These are phyloP conservation scores for Trachymyrmex cornetzi DNA, from an alignment of 1,140 invertebrate species.

Conservation along the genomic window DNA sequence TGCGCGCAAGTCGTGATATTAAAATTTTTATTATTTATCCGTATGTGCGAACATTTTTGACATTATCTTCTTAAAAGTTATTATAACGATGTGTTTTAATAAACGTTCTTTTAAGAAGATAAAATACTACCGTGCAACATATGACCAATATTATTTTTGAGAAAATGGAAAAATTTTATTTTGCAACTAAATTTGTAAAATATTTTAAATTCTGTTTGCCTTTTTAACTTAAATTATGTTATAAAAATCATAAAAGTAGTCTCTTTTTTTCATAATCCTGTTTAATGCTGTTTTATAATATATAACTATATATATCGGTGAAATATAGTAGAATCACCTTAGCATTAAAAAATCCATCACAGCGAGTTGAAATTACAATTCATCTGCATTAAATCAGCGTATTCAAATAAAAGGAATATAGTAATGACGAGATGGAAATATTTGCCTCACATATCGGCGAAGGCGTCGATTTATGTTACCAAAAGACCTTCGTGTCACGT, in stretches of 20 bases:
- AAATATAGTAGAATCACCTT: neutral
- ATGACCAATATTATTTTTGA: neutral
- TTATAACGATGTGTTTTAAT: neutral
- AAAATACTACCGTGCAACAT: neutral
- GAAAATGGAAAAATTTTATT: conserved; percentile 9
- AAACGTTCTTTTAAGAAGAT: too few species aligned
- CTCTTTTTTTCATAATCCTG: neutral
- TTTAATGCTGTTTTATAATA: neutral
- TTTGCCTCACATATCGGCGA: conserved; percentile 44
- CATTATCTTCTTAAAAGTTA: conserved; percentile 15
- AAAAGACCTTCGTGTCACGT: conserved; percentile 54
- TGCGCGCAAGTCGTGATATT: neutral
- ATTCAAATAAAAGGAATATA: conserved; percentile 42
- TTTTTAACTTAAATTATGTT: neutral
- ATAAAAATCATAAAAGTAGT: neutral
- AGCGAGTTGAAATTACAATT: conserved; percentile 2
- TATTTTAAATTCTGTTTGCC: neutral
- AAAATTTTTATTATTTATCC: neutral
- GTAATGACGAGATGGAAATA: conserved; percentile 46
- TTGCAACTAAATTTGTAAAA: conserved; percentile 2
- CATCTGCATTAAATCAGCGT: neutral
- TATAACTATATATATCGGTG: neutral
- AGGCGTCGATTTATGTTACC: conserved; percentile 55
- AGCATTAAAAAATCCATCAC: neutral
- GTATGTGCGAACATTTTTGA: neutral